These are phyloP conservation scores for Zygothrica quintamaculata DNA, from an alignment of 2,888 invertebrate species.

Conservation along the genomic window DNA sequence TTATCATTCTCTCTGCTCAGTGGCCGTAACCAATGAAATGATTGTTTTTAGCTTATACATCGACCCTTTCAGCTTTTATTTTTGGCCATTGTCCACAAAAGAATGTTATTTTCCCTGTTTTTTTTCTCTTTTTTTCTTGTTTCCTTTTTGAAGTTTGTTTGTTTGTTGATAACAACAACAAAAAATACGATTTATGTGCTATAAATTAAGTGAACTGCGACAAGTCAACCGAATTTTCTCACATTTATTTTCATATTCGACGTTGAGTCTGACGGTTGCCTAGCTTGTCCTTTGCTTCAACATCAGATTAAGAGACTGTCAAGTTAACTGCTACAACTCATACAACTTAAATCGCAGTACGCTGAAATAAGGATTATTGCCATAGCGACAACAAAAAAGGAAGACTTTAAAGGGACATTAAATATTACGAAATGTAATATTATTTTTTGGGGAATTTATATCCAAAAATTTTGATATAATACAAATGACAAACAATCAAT, in stretches of 20 bases:
- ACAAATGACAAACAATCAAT: no score
- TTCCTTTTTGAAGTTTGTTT: conserved; percentile 6
- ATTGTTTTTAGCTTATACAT: conserved; percentile 25
- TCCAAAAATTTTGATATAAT: no score
- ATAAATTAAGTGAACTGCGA: conserved; percentile 61
- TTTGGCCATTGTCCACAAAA: not conserved
- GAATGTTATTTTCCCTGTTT: conserved; percentile 1
- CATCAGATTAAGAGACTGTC: conserved; percentile 27
- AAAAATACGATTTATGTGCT: conserved; percentile 40
- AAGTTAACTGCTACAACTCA: conserved; percentile 5
- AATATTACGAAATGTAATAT: no score
- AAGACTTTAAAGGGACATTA: no score
- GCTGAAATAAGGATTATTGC: not conserved
- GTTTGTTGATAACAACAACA: conserved; percentile 7
- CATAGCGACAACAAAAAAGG: not conserved
- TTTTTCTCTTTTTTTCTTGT: conserved; percentile 19
- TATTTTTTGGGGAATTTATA: no score
- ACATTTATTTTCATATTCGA: conserved; percentile 19
- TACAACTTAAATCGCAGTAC: not conserved
- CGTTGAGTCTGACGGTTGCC: conserved; percentile 3
- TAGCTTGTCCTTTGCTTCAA: not conserved
- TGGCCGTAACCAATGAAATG: conserved; percentile 54
- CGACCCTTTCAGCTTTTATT: conserved; percentile 15
- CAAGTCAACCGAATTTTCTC: conserved; percentile 7
- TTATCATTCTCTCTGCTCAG: conserved; percentile 48